Evolutionary conservation across 2,888 invertebrate genomes (phyloP), one percentile per base, ranked within the genome.

Genomic region (Alviniconcha strummeri): DNA sequence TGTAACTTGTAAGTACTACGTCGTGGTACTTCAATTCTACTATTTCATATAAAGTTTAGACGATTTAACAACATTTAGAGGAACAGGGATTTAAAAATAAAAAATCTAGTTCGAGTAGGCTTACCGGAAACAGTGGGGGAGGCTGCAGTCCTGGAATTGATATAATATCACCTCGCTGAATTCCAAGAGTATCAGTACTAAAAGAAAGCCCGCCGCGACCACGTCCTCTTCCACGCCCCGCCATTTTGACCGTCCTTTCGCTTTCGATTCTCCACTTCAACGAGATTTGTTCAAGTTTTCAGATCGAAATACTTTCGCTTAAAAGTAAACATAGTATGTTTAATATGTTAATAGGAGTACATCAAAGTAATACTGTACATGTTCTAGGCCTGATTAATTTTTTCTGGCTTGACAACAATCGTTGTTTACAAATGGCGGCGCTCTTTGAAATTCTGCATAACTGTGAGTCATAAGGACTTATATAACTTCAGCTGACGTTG

Each of bases 51-150:
- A 36, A 36, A 36, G 36, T 36, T 36, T 36, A 36, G 36, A 36
- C 36, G 36, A 36, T 36, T 36, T 36, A 36, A 36, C 36, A 36
- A 36, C 36, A 36, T 36, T 36, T 36, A 1, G 36, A 36, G 36
- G 36, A 36, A 36, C 36, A 36, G 0, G 36, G 36, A 36, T 36
- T 36, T 36, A 36, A 36, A 36, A 36, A 60, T 8, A 60, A 60
- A 60, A 60, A 60, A 13, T 60, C 13, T 60, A 60, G 60, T 60
- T 57, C 67, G n/a, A 54, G 13, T 19, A n/a, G 8, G 17, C 60
- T 90, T 86, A 93, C 93, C 55, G 93, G 93, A 87, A 90, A 93
- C 11, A 91, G 81, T 11, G 93, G 92, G 55, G 93, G 93, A 67
- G 93, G 93, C 80, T 92, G 92, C 55, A 90, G 87, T 67, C 86